Evolutionary conservation across 2,888 invertebrate genomes (phyloP), one percentile per base, ranked within the genome.

Genomic region (Conchocele bisecta): DNA sequence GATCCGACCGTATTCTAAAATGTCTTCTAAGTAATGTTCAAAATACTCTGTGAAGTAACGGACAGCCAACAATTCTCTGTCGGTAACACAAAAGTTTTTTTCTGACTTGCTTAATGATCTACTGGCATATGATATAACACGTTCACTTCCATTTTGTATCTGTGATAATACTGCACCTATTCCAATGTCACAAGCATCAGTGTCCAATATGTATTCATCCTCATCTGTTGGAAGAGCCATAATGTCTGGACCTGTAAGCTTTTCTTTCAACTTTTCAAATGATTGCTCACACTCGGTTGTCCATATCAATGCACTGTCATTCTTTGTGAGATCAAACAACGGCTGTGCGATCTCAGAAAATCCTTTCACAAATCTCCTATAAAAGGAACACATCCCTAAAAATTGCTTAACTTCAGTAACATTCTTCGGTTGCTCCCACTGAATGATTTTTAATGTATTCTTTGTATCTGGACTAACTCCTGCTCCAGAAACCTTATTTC

Each of bases 121-220:
- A 33, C 54, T 60, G 5, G 33, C 67, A 64, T 71, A 78, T 37
- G 65, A 37, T n/a, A 75, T 56, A 20, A 69, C 61, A 29, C 66
- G 37, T 26, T 58, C 60, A 7, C 29, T 9, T 2, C 42, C 67
- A 37, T 67, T 48, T 29, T 67, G 64, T 13, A 63, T 37, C 37
- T 74, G 63, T 13, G 42, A 57, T 15, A 71, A 42, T 9, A 78
- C 78, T 39, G 58, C 68, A 6, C 65, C 67, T 20, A 65, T 44
- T 6, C 72, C 60, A 28, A 31, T 20, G 50, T 56, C 61, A 50
- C 75, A 53, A 7, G 64, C 71, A 68, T 75, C 75, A n/a, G 68
- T 72, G 39, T 75, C 68, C 6, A 75, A 17, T 3, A 69, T 60
- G 37, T 60, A 68, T 13, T 26, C 42, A 26, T 33, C 41, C 17